Evolutionary conservation across 2,113 vertebrate species (phyloP).

Genomic region (Myrmecobius fasciatus): DNA sequence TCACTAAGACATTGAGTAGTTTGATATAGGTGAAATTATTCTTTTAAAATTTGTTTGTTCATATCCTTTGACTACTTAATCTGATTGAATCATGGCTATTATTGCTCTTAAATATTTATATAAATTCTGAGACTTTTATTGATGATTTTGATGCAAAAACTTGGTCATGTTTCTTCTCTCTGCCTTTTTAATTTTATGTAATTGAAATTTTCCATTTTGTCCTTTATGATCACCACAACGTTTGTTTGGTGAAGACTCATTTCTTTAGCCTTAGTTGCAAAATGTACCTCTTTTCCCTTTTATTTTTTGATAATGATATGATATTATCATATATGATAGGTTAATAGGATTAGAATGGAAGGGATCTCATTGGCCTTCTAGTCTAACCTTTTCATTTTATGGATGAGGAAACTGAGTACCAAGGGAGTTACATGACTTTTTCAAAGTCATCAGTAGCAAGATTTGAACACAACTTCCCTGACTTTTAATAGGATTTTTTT

Average conservation of each 20-base stretch:
- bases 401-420: background rate
- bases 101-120: background rate
- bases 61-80: background rate
- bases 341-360: background rate
- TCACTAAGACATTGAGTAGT: too few species aligned
- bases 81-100: background rate
- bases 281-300: background rate
- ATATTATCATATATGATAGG: background rate
- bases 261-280: background rate
- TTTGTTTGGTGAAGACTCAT: background rate
- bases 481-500: background rate
- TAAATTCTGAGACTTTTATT: background rate
- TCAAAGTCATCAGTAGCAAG: background rate
- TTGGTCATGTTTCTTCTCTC: background rate
- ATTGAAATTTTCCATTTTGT: background rate
- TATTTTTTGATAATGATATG: background rate
- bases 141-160: background rate
- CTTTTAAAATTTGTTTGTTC: background rate
- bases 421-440: background rate
- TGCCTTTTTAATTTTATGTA: background rate
- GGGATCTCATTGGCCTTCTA: background rate
- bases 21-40: background rate
- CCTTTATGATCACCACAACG: background rate
- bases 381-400: background rate
- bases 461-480: background rate